Evolutionary conservation across 2,888 invertebrate genomes (phyloP), one percentile per base, ranked within the genome.

Genomic region (Dynastes hyllus): DNA sequence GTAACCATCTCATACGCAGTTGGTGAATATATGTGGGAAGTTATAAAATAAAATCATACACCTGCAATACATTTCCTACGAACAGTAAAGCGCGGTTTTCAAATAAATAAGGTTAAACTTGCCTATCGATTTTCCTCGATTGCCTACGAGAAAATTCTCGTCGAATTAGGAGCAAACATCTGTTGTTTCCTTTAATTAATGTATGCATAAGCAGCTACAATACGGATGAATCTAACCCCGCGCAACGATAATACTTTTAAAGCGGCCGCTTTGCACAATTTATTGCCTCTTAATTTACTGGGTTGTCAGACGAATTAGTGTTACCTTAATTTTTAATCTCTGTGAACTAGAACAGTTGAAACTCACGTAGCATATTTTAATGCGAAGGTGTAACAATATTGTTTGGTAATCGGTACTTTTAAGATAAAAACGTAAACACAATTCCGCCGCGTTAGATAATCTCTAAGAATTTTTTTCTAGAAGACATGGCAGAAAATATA

Each of bases 161-260:
- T 51, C 13, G 69, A 69, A 69, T 69, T 51, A 51, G 51, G 51
- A 69, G 29, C 50, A 69, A 69, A 69, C 69, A 69, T 69, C 69
- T 69, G 69, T 27, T 11, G 29, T 4, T 51, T 51, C 27, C 51
- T 51, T 51, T 51, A 50, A 51, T 51, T 69, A 69, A 51, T 51
- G 27, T 50, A 51, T 37, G 29, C 45, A 22, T 29, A 69, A 51
- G 29, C 29, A 51, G 50, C n/a, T 1, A 51, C 29, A 51, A 69
- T 69, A 51, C 29, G 22, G 4, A 51, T 69, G 27, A 29, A 29
- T n/a, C 69, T 40, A 45, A 50, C 27, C 69, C 29, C 51, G 69
- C 69, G 29, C 69, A 51, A 69, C 51, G 11, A 27, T 13, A 2
- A 51, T 29, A 51, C 50, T 53, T 69, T 69, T 69, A 69, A 69